phyloP scores from a whole-genome alignment of 2,888 invertebrate genomes.

The Drosophila nr. perissopoda region DNA sequence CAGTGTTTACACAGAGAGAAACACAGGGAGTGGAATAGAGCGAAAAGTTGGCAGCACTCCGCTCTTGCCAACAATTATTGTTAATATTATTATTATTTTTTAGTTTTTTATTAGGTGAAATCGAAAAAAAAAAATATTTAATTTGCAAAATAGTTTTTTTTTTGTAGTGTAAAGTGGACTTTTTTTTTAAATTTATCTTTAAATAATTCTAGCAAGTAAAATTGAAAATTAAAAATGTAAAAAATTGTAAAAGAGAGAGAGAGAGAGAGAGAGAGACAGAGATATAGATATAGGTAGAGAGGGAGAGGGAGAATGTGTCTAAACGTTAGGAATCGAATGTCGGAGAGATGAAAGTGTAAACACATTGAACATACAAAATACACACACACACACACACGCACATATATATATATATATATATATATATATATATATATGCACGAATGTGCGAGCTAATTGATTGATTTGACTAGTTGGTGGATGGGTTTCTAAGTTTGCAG shows the following conservation, averaged over 20 bases:
- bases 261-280: background rate
- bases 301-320: background rate
- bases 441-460: slow-evolving; percentile 16
- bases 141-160: background rate
- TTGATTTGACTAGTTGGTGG: slow-evolving; percentile 21
- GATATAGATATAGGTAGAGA: background rate
- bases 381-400: background rate
- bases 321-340: slow-evolving; percentile 15
- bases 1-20: background rate
- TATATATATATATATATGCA: slow-evolving; percentile 26
- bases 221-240: background rate
- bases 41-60: background rate
- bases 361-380: slow-evolving; percentile 1
- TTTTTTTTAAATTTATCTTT: background rate
- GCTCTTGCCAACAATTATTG: background rate
- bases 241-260: background rate
- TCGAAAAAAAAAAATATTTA: background rate
- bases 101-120: background rate
- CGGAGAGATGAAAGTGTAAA: slow-evolving; percentile 1
- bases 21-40: background rate
- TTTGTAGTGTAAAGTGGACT: background rate
- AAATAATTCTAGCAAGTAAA: background rate
- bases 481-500: slow-evolving; percentile 26
- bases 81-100: background rate
- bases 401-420: slow-evolving; percentile 7